Base-by-base conservation (phyloP, 2,888 invertebrate genomes). In the Acleris cristana region DNA sequence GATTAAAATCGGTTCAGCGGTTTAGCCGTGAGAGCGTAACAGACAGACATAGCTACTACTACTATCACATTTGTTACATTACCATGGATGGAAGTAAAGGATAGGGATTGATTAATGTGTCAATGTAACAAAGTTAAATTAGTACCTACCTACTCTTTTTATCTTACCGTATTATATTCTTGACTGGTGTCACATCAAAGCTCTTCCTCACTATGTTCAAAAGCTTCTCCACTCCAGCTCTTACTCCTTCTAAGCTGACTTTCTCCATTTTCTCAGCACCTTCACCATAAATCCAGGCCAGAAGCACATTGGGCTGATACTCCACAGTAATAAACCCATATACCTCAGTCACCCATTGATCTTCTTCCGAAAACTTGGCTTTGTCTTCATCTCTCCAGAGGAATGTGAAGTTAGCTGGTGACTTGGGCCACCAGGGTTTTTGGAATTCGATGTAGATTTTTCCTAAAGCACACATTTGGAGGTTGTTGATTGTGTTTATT, bases 391-490 rank as follows among this genome's bases (percentile, higher is more conserved):
- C 87, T 0, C 86, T 84, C 95, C 95, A 95, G 3, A 95, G 76
- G 2, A 95, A 82, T 34, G 89, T 86, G 74, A 95, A 93, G 54
- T 91, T 93, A 14, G 88, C 84, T 2, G 88, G 84, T 0, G 77
- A 73, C 59, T 85, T 82, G 0, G 87, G 92, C 96, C 96, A 96
- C 95, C 96, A 96, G 1, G 93, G 90, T 49, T 90, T 81, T 2
- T 94, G 92, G 80, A 96, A 96, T 78, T 95, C 94, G 2, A 96
- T 86, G 80, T 95, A 96, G 69, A 96, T 94, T 88, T 96, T 96
- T 78, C 95, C 94, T 2, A 95, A 93, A 14, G 94, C 90, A 26
- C 95, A 95, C 72, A 95, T 93, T 40, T 94, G 94, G n/a, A 96
- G 83, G 64, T 93, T 94, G 78, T 94, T 84, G 72, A 95, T 95